A percentile compares a stretch with the other conserved stretches of the same genome.
Conservation (phyloP, 2,888 invertebrate genomes). For the Heterodera filipjevi region DNA sequence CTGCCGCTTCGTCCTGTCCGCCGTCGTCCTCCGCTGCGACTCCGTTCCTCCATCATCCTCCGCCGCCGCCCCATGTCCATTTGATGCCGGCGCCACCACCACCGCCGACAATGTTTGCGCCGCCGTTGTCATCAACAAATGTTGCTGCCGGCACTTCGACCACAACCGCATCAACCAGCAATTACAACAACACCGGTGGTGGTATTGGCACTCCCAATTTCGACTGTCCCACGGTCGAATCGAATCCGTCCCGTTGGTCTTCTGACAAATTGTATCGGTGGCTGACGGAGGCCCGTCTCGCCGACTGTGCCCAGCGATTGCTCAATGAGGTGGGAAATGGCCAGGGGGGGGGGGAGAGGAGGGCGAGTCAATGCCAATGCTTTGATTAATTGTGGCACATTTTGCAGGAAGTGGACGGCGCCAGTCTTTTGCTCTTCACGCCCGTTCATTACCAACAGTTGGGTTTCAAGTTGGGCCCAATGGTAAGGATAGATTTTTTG, state of each 20-base stretch:
- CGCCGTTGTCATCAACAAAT: background rate
- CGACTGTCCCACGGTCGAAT: background rate
- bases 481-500: background rate
- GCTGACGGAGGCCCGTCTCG: background rate
- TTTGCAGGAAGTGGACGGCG: constrained; percentile 15
- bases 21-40: background rate
- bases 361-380: background rate
- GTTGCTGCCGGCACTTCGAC: background rate
- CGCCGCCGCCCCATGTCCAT: background rate
- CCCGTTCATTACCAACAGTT: background rate
- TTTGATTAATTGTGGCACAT: background rate
- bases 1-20: background rate
- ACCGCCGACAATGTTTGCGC: background rate
- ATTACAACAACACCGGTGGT: background rate
- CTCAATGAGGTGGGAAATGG: background rate
- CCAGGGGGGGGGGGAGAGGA: too few species aligned
- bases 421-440: background rate
- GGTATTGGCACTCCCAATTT: background rate
- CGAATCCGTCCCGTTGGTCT: background rate
- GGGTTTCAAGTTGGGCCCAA: background rate
- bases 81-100: background rate
- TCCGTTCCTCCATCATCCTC: background rate
- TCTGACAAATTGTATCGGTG: background rate
- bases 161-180: background rate
- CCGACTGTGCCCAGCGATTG: background rate